Percentiles rank a stretch among this genome's conserved stretches.
These are phyloP conservation scores for Sebastes hopkinsi DNA, from an alignment of 2,797 vertebrate genomes.

Conservation along the genomic window DNA sequence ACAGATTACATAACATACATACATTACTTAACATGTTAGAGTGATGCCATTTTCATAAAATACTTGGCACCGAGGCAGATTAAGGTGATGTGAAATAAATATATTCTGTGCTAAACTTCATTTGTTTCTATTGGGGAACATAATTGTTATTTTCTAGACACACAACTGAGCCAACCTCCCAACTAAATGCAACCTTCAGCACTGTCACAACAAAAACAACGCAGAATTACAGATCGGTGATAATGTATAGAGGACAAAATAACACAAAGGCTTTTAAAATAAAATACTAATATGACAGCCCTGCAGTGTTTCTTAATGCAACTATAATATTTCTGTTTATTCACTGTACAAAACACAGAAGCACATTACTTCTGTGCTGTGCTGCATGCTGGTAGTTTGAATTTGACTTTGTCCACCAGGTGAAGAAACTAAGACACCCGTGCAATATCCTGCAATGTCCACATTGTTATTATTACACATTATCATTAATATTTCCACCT, in stretches of 20 bases:
- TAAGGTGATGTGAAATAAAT: constrained; percentile 8
- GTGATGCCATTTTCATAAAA: constrained; percentile 14
- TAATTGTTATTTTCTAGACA: neutral
- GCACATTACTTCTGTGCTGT: neutral
- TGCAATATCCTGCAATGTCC: neutral
- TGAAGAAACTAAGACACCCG: neutral
- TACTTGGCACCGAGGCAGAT: constrained; percentile 22
- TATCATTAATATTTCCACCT: too few species aligned
- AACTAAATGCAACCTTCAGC: neutral
- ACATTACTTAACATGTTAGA: neutral
- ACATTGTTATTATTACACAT: neutral
- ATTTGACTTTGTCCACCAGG: neutral
- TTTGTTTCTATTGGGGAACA: neutral
- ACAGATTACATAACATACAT: neutral
- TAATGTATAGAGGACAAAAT: neutral
- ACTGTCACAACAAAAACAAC: neutral
- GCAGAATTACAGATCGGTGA: neutral
- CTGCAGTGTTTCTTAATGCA: neutral
- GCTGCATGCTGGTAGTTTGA: neutral
- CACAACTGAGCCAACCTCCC: neutral
- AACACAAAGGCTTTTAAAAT: constrained; percentile 1
- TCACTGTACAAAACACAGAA: neutral
- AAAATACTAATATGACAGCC: neutral
- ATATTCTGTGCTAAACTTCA: neutral
- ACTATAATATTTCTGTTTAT: neutral